Conservation (phyloP, 2,797 vertebrate genomes). For the Pantherophis vulpinus region DNA sequence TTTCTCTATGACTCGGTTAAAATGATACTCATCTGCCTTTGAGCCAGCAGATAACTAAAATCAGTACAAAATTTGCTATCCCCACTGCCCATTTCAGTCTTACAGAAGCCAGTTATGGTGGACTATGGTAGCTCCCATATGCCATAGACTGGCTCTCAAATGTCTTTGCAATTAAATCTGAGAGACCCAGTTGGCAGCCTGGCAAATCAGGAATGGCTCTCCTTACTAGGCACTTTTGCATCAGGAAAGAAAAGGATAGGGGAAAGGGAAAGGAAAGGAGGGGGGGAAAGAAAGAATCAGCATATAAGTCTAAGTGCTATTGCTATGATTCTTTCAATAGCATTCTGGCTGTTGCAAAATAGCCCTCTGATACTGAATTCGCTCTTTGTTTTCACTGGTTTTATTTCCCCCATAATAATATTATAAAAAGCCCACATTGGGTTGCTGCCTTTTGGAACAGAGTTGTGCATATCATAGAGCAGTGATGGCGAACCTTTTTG, state of each 20-base stretch:
- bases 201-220: not conserved
- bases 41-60: not conserved
- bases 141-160: not conserved
- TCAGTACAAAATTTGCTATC: not conserved
- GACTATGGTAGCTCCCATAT: not conserved
- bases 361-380: not conserved
- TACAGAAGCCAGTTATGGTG: not conserved
- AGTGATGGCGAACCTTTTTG: no score
- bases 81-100: not conserved
- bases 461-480: not conserved
- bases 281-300: not conserved
- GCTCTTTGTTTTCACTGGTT: not conserved
- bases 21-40: not conserved
- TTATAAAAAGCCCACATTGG: fast-evolving
- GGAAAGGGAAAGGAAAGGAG: not conserved
- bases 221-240: not conserved
- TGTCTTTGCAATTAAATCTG: not conserved
- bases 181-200: not conserved
- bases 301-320: not conserved
- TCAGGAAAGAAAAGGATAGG: not conserved
- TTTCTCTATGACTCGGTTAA: not conserved
- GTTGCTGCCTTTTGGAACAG: not conserved
- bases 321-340: not conserved
- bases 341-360: not conserved
- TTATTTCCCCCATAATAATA: not conserved